A percentile compares a stretch with the other conserved stretches of the same genome.
Conservation (phyloP, 2,113 vertebrate species). For the Paraplagusia blochii region DNA sequence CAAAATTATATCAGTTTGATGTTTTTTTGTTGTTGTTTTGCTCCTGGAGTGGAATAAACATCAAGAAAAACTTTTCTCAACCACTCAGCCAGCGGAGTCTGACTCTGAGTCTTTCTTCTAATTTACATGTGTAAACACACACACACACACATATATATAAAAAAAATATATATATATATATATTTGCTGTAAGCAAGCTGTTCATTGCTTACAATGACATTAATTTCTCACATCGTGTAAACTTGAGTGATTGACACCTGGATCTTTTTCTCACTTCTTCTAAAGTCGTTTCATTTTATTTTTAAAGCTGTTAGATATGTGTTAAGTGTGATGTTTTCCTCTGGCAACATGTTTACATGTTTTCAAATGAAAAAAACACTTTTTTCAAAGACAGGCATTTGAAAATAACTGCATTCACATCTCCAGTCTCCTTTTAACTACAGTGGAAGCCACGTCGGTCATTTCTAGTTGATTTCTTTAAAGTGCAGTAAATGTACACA, state of each 20-base stretch:
- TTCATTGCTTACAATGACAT: conserved; percentile 10
- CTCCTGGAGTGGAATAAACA: conserved; percentile 71
- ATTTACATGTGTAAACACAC: no score
- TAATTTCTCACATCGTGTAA: not conserved
- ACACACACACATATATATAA: no score
- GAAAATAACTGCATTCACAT: no score
- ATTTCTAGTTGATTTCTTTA: no score
- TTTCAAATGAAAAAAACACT: no score
- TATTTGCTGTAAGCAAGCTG: no score
- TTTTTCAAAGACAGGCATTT: no score
- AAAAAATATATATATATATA: no score
- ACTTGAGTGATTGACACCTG: conserved; percentile 9
- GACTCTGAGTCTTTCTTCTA: conserved; percentile 33
- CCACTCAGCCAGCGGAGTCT: no score
- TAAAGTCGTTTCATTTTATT: conserved; percentile 2
- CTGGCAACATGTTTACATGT: not conserved
- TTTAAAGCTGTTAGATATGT: not conserved
- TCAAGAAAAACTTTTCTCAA: conserved; percentile 40
- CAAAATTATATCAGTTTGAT: conserved; percentile 75
- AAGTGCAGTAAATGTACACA: no score
- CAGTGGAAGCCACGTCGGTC: no score
- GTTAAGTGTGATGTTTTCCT: not conserved
- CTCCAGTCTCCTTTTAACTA: no score
- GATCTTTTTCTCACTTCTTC: conserved; percentile 21
- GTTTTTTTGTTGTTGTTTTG: conserved; percentile 62